Percentiles rank a stretch among this genome's conserved stretches.
Conservation (phyloP, 1,140 invertebrate genomes). For the Anastrepha ludens region DNA sequence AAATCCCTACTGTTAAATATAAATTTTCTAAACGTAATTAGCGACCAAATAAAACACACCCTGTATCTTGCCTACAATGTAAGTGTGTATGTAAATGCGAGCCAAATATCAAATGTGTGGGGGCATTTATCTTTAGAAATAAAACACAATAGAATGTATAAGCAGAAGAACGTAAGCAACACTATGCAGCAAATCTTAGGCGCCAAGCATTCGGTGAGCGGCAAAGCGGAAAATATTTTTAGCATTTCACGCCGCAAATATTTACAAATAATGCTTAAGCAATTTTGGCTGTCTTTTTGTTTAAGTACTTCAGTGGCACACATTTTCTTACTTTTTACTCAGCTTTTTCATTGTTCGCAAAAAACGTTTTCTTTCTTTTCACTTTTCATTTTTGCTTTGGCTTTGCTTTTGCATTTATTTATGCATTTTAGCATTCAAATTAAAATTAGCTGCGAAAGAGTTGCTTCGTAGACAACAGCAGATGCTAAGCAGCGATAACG, state of each 20-base stretch:
- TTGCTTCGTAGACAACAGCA: neutral
- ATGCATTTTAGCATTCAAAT: slow-evolving; percentile 48
- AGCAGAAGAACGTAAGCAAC: neutral
- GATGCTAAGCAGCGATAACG: slow-evolving; percentile 4
- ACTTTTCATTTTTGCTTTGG: neutral
- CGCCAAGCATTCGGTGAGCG: slow-evolving; percentile 12
- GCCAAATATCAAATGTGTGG: too few relatives aligned
- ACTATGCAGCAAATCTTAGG: neutral
- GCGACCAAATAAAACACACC: too few relatives aligned
- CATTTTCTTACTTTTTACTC: neutral
- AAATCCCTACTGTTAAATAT: too few relatives aligned
- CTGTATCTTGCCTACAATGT: too few relatives aligned
- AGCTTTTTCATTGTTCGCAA: neutral
- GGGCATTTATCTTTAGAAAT: too few relatives aligned
- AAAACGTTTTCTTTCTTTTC: neutral
- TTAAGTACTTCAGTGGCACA: neutral
- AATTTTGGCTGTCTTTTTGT: neutral
- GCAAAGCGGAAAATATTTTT: slow-evolving; percentile 35
- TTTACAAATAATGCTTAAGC: neutral
- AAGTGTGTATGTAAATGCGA: too few relatives aligned
- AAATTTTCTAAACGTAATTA: too few relatives aligned
- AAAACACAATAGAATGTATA: neutral
- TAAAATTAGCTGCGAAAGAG: slow-evolving; percentile 24
- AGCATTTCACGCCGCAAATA: neutral
- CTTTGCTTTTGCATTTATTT: slow-evolving; percentile 25